Percentiles rank a stretch among this genome's conserved stretches.
Evolutionary conservation across 2,888 invertebrate genomes (phyloP).

Genomic region (Lepidochitona cinerea): DNA sequence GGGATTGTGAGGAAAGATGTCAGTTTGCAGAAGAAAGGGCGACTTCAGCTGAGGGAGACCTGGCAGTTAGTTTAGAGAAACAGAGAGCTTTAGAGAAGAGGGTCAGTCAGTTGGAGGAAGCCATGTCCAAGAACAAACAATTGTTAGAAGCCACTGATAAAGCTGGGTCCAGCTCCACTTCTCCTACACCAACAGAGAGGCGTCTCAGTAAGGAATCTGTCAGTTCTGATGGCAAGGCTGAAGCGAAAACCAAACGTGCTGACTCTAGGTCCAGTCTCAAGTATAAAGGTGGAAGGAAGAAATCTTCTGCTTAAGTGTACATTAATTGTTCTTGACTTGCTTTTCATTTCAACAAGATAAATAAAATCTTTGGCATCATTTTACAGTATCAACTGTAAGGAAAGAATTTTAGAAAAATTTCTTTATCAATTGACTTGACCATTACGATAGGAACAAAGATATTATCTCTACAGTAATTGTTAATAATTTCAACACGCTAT

Average conservation of each 20-base stretch:
- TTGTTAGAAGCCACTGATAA: background rate
- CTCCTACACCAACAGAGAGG: background rate
- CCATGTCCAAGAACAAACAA: background rate
- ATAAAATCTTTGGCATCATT: background rate
- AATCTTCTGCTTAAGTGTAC: background rate
- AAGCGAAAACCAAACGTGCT: background rate
- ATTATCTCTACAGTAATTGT: too few species aligned
- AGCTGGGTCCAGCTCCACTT: background rate
- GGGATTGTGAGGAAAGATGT: constrained; percentile 61
- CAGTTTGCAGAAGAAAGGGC: constrained; percentile 59
- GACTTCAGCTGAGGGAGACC: constrained; percentile 47
- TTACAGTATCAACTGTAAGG: too few species aligned
- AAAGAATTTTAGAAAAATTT: too few species aligned
- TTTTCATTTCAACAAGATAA: background rate
- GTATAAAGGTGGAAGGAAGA: background rate
- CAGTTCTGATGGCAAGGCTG: background rate
- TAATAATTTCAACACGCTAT: too few species aligned
- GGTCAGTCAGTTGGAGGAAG: constrained; percentile 19
- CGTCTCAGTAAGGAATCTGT: background rate
- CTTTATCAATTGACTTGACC: too few species aligned
- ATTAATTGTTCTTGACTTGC: too few species aligned
- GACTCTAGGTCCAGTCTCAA: background rate
- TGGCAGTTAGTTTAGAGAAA: constrained; percentile 50
- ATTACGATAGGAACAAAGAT: too few species aligned
- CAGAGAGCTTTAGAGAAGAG: constrained; percentile 51